Conservation (phyloP, 2,888 invertebrate genomes). For the Trichogramma dendrolimi region DNA sequence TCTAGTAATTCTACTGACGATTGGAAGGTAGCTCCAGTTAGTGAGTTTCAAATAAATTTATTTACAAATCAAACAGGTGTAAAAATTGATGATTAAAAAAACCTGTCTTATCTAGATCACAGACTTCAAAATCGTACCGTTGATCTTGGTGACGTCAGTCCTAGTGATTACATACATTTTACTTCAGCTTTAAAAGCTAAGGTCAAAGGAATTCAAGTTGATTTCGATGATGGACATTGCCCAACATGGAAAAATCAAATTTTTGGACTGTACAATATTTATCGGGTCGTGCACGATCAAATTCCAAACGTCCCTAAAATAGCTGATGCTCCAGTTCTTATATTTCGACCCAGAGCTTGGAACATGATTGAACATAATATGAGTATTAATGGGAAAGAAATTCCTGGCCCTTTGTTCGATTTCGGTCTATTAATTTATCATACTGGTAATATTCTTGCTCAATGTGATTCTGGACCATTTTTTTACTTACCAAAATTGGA, state of each 20-base stretch:
- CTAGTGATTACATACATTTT: slow-evolving; percentile 60
- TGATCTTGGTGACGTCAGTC: slow-evolving; percentile 65
- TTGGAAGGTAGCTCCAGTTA: slow-evolving; percentile 62
- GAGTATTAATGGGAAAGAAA: slow-evolving; percentile 59
- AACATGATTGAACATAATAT: slow-evolving; percentile 69
- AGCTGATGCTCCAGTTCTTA: slow-evolving; percentile 59
- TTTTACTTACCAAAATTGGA: slow-evolving; percentile 72
- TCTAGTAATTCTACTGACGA: slow-evolving; percentile 52
- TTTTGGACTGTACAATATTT: slow-evolving; percentile 61
- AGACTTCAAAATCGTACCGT: slow-evolving; percentile 54
- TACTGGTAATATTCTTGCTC: slow-evolving; percentile 56
- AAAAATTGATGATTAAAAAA: slow-evolving; percentile 4
- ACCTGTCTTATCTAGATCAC: slow-evolving; percentile 26
- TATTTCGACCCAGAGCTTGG: slow-evolving; percentile 70
- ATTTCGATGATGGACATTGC: slow-evolving; percentile 71
- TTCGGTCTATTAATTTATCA: slow-evolving; percentile 67
- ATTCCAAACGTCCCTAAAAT: slow-evolving; percentile 56
- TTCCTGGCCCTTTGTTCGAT: slow-evolving; percentile 66
- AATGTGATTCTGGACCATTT: slow-evolving; percentile 62
- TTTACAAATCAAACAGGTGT: slow-evolving; percentile 2
- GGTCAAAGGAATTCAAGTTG: slow-evolving; percentile 62
- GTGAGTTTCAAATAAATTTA: slow-evolving; percentile 39
- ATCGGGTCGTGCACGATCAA: slow-evolving; percentile 56
- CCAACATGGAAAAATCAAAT: slow-evolving; percentile 70
- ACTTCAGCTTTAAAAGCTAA: slow-evolving; percentile 56